Base-by-base conservation (phyloP, 2,888 invertebrate species). In the Amblyteles armatorius region DNA sequence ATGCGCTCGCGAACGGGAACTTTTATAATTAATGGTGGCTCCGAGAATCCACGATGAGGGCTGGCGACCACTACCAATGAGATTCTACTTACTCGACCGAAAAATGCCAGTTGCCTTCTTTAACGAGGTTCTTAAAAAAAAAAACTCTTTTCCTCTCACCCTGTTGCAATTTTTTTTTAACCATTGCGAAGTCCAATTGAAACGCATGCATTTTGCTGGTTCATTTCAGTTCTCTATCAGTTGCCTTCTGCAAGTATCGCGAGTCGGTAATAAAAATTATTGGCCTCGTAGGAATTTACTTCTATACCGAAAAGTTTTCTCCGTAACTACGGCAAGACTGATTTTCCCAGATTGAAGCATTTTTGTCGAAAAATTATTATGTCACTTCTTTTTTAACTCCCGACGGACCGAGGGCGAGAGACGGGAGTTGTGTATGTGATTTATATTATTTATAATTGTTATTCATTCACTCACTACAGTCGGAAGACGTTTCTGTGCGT, bases 21-120 rank as follows among this genome's bases (percentile, higher is more conserved):
- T 82, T 85, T 82, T 72, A 67, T 67, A 71, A 72, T 82, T 79
- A 82, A 85, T 85, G 72, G 85, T 48, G 50, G 63, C 11, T 77
- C 52, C 65, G 40, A 85, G 72, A 82, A 82, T 76, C 50, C 71
- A 26, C n/a, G 29, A 40, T 52, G 40, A 69, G 29, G 65, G 33
- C 29, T 19, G 19, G 48, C 44, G 40, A 50, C 9, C 29, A 33
- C n/a, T 33, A 68, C 26, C 40, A 50, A 40, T 11, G 48, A 63
- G 48, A 78, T 13, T 65, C 29, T 29, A 73, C 29, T 69, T 26
- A 65, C 22, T 29, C 36, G 29, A 60, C 60, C 4, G 33, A 29
- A 33, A 60, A 33, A 68, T 52, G 7, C 76, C 50, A 52, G 60
- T 40, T n/a, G 22, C 19, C 6, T 26, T 69, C 52, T 65, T 19